Evolutionary conservation across 2,113 vertebrate species (phyloP).

Genomic region (Campylomormyrus tamandua): DNA sequence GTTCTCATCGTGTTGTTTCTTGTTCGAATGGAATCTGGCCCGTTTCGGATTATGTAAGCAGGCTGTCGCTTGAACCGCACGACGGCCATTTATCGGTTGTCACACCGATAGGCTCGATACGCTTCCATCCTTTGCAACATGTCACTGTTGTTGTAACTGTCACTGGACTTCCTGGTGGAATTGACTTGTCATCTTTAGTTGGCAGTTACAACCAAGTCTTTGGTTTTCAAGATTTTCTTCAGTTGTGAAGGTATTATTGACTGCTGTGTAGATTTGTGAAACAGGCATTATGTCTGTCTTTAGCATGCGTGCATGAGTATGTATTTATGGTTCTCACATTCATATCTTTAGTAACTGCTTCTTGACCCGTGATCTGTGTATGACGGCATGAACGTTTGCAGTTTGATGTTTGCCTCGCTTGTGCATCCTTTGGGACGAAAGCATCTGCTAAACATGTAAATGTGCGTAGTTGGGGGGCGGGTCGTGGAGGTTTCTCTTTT

Average conservation of each 20-base stretch:
- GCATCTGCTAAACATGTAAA: background rate
- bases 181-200: background rate
- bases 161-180: background rate
- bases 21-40: background rate
- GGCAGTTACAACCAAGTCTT: background rate
- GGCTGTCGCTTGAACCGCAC: background rate
- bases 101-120: background rate
- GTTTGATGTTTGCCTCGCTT: background rate
- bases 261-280: background rate
- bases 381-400: background rate
- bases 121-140: too few relatives aligned
- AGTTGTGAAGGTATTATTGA: background rate
- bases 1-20: background rate
- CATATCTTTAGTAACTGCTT: background rate
- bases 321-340: background rate
- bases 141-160: background rate
- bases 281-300: background rate
- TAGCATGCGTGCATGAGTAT: background rate
- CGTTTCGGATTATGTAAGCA: background rate
- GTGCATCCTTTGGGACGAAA: too few relatives aligned
- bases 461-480: background rate
- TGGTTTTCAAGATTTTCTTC: background rate
- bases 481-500: background rate
- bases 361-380: background rate
- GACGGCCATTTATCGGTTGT: background rate